Base-by-base conservation (phyloP, 2,888 invertebrate species). In the Drosophila siamana region DNA sequence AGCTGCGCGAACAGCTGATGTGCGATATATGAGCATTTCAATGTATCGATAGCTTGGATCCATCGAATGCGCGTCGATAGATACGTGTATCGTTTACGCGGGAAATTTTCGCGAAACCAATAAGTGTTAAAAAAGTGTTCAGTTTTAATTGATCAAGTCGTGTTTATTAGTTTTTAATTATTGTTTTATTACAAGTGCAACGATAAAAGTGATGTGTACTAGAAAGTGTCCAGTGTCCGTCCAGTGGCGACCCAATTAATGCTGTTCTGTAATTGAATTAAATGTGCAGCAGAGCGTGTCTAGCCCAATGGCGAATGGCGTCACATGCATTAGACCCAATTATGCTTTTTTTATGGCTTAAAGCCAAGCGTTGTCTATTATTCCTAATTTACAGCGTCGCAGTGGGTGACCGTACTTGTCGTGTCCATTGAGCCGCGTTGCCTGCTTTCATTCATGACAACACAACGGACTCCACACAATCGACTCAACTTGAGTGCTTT, bases 401-500 rank as follows among this genome's bases (percentile, higher is more conserved):
- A 64, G 57, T 50, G 63, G 46, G 19, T 36, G 13, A n/a, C 26
- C 26, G 22, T 36, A 55, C 13, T 47, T 48, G 15, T 11, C 26
- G 5, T 33, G 33, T 36, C 16, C 38, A 48, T 57, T 59, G 50
- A 30, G 62, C 24, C 38, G 26, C 54, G 9, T 22, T 3, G 7
- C 26, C 52, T 15, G 40, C 11, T 48, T 74, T 74, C 70, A 74
- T 74, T 74, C 66, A 70, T 60, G 48, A 48, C 19, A 11, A 33
- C 5, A 9, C 33, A 41, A 51, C 7, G 19, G 19, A 24, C 59
- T 52, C n/a, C 6, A 41, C 8, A 41, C 22, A 33, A 60, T 46
- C 15, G 22, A 63, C 74, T 74, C 74, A 63, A 70, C 5, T 56
- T 48, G 61, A 59, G 64, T 46, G 54, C 8, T 60, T 46, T 40